These are phyloP conservation scores for Drosophila sproati DNA, from an alignment of 1,140 invertebrate species.

Conservation along the genomic window DNA sequence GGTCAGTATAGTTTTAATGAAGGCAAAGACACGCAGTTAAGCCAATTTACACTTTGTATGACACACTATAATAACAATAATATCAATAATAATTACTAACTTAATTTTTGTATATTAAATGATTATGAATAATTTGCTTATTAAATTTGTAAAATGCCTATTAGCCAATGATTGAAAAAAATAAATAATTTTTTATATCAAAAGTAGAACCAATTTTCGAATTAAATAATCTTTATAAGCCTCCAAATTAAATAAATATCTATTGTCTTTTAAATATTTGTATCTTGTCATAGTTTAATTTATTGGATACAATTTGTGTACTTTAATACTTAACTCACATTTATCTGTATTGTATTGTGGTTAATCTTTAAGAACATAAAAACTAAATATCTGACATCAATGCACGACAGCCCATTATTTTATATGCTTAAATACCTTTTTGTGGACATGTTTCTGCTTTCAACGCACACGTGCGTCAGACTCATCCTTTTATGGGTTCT, in stretches of 20 bases:
- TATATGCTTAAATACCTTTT: not conserved
- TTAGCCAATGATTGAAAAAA: too few species aligned
- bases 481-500: not conserved
- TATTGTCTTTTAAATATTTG: too few species aligned
- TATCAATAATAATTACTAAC: slow-evolving; percentile 20
- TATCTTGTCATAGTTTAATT: too few species aligned
- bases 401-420: not conserved
- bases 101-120: not conserved
- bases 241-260: too few species aligned
- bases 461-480: slow-evolving; percentile 20
- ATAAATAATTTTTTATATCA: too few species aligned
- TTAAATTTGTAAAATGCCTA: too few species aligned
- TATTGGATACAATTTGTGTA: not conserved
- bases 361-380: slow-evolving; percentile 30
- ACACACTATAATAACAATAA: slow-evolving; percentile 11
- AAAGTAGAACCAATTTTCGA: too few species aligned
- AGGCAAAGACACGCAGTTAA: slow-evolving; percentile 2
- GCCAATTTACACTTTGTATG: slow-evolving; percentile 23
- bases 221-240: too few species aligned
- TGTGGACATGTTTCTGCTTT: slow-evolving; percentile 7
- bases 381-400: slow-evolving; percentile 13
- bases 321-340: not conserved
- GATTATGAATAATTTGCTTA: too few species aligned
- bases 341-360: not conserved
- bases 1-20: slow-evolving; percentile 15